A percentile compares a stretch with the other conserved stretches of the same genome.
Evolutionary conservation across 2,113 vertebrate species (phyloP).

Genomic region (Ameiurus melas): DNA sequence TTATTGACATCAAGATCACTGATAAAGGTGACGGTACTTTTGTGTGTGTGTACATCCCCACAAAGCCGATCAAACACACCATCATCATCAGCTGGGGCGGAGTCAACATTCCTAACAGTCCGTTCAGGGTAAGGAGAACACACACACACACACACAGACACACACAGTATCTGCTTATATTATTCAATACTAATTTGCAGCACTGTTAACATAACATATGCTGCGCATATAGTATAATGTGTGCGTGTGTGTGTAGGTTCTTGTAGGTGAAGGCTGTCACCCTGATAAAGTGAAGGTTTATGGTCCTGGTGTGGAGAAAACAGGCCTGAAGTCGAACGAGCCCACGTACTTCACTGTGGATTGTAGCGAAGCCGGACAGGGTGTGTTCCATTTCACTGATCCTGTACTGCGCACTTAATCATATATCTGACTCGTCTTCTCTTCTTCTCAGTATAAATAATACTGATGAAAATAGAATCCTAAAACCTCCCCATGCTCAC

Average conservation of each 20-base stretch:
- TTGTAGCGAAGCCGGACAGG: slow-evolving; percentile 91
- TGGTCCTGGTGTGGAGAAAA: slow-evolving; percentile 92
- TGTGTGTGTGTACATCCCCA: slow-evolving; percentile 85
- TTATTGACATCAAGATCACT: slow-evolving; percentile 88
- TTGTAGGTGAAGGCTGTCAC: slow-evolving; percentile 90
- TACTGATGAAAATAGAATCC: no score
- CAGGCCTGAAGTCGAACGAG: slow-evolving; percentile 88
- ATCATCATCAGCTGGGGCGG: slow-evolving; percentile 91
- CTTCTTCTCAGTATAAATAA: no score
- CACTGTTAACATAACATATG: neutral
- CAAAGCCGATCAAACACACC: slow-evolving; percentile 92
- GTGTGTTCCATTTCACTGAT: slow-evolving; percentile 61
- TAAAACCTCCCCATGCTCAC: no score
- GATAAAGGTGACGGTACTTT: slow-evolving; percentile 87
- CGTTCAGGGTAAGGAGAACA: slow-evolving; percentile 81
- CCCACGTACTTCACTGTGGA: slow-evolving; percentile 97
- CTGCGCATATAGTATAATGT: neutral
- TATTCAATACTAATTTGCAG: no score
- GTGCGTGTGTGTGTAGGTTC: slow-evolving; percentile 72
- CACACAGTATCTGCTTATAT: neutral
- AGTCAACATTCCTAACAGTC: slow-evolving; percentile 89
- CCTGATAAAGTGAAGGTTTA: slow-evolving; percentile 89
- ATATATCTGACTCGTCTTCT: neutral
- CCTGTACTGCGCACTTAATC: no score
- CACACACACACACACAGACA: neutral